phyloP scores from a whole-genome alignment of 2,888 invertebrate species.

The Eutolmus rufibarbis region DNA sequence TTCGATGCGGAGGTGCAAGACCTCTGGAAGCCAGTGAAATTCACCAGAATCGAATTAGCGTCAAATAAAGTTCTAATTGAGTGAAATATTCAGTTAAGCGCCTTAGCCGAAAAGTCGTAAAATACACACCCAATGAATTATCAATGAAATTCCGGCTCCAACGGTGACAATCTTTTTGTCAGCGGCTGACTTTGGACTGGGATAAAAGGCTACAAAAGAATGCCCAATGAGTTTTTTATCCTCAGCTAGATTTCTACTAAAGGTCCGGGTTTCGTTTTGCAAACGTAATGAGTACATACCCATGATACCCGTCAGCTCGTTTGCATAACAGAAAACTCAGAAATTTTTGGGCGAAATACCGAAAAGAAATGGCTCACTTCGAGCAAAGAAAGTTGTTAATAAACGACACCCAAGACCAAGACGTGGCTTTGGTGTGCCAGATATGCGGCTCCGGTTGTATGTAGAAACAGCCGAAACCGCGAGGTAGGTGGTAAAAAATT shows the following conservation, averaged over 20 bases:
- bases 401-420: background rate
- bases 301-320: background rate
- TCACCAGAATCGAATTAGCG: background rate
- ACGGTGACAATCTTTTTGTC: background rate
- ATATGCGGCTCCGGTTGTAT: background rate
- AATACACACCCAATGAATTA: slow-evolving; percentile 5
- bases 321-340: slow-evolving; percentile 24
- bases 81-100: slow-evolving; percentile 7
- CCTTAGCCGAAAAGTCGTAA: slow-evolving; percentile 4
- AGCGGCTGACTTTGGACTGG: background rate
- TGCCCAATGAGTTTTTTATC: slow-evolving; percentile 15
- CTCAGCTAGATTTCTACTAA: background rate
- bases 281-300: background rate
- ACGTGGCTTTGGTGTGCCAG: background rate
- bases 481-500: slow-evolving; percentile 35
- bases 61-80: slow-evolving; percentile 19
- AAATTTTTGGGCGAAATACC: background rate
- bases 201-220: slow-evolving; percentile 19
- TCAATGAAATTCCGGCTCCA: background rate
- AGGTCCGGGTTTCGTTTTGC: slow-evolving; percentile 5
- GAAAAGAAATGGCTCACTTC: background rate
- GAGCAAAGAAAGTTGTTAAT: slow-evolving; percentile 18
- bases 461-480: background rate
- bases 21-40: background rate
- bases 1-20: background rate